Conservation (phyloP, 2,888 invertebrate species). For the Erebia epiphron region DNA sequence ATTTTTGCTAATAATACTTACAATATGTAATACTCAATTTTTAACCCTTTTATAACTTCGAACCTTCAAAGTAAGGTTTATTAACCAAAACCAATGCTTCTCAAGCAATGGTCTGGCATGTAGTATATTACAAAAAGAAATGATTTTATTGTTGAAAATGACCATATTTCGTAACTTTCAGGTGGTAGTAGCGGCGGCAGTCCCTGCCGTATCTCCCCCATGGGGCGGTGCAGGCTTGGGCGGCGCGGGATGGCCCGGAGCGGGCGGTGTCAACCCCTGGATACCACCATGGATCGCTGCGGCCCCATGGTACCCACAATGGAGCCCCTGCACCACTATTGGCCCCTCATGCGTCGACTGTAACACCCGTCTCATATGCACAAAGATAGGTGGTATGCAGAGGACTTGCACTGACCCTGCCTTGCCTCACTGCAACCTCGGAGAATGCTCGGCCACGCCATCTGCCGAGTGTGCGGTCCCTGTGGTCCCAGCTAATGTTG, state of each 20-base stretch:
- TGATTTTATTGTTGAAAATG: neutral
- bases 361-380: slow-evolving; percentile 66
- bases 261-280: slow-evolving; percentile 60
- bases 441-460: slow-evolving; percentile 75
- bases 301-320: slow-evolving; percentile 70
- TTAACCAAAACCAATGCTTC: too few relatives aligned
- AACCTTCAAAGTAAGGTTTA: too few relatives aligned
- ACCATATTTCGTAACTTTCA: slow-evolving; percentile 39
- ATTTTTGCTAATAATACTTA: too few relatives aligned
- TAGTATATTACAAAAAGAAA: too few relatives aligned
- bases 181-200: slow-evolving; percentile 60
- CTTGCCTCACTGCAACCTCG: slow-evolving; percentile 71
- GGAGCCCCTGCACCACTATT: slow-evolving; percentile 63
- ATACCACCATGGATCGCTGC: slow-evolving; percentile 70
- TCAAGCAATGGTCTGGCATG: too few relatives aligned
- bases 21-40: too few relatives aligned
- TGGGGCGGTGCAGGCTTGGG: slow-evolving; percentile 37
- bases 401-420: slow-evolving; percentile 67
- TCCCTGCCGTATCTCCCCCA: slow-evolving; percentile 51
- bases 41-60: too few relatives aligned
- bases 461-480: slow-evolving; percentile 58
- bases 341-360: slow-evolving; percentile 67
- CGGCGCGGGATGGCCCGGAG: slow-evolving; percentile 42
- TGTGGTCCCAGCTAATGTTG: slow-evolving; percentile 34
- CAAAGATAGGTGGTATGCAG: slow-evolving; percentile 66